Conservation (phyloP, 2,113 vertebrate species). For the Porphyrio hochstetteri region DNA sequence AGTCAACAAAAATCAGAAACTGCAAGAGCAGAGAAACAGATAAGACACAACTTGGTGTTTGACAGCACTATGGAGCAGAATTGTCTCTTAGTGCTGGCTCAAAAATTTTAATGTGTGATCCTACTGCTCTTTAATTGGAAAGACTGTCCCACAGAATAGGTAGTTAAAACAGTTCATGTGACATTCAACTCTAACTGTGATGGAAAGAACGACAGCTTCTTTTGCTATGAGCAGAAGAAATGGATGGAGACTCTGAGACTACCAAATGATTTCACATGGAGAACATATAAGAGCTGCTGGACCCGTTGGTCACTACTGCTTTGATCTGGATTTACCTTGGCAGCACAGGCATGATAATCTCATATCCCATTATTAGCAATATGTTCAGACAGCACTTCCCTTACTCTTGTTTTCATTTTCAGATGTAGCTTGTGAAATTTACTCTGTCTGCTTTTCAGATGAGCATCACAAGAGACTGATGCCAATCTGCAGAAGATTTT, state of each 20-base stretch:
- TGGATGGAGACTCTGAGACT: neutral
- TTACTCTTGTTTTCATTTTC: slow-evolving; percentile 26
- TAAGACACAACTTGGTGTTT: neutral
- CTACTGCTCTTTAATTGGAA: neutral
- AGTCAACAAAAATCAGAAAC: neutral
- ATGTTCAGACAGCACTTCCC: neutral
- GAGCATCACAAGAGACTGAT: neutral
- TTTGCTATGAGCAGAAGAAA: neutral
- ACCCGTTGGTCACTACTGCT: neutral
- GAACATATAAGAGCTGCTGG: neutral
- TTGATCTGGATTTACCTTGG: neutral
- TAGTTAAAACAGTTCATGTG: neutral
- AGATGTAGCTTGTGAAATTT: slow-evolving; percentile 28
- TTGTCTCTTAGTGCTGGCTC: neutral
- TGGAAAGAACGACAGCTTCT: neutral
- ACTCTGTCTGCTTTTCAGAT: slow-evolving; percentile 10
- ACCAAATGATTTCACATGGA: neutral
- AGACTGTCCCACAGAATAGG: neutral
- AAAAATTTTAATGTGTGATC: neutral
- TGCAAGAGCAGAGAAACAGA: neutral
- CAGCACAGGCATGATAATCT: neutral
- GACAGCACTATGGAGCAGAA: neutral
- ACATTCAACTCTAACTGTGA: neutral
- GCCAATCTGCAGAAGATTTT: slow-evolving; percentile 2
- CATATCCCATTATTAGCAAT: neutral